Evolutionary conservation across 2,888 invertebrate species (phyloP).

Genomic region (Willowsia nigromaculata): DNA sequence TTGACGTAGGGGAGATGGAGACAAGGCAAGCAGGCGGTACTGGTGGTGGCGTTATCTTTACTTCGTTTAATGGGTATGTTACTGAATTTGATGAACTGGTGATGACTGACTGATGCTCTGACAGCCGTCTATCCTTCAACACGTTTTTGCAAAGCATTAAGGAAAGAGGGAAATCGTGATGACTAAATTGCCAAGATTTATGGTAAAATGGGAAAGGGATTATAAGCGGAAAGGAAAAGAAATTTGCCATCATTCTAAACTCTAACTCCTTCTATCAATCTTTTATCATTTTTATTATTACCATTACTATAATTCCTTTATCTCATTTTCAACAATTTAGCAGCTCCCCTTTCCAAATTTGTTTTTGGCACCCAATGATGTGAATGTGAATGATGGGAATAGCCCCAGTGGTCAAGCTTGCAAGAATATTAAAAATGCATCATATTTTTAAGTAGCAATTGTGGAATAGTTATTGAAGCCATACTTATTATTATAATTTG

Average conservation of each 20-base stretch:
- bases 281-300: slow-evolving; percentile 24
- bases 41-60: slow-evolving; percentile 14
- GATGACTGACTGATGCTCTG: slow-evolving; percentile 15
- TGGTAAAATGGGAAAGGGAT: slow-evolving; percentile 36
- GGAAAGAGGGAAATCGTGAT: slow-evolving; percentile 65
- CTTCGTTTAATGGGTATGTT: background rate
- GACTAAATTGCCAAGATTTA: slow-evolving; percentile 60
- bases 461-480: too few species aligned
- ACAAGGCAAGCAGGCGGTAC: slow-evolving; percentile 34
- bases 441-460: too few species aligned
- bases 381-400: background rate
- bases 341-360: slow-evolving; percentile 26
- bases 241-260: slow-evolving; percentile 53
- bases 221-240: slow-evolving; percentile 46
- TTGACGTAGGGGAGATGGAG: background rate
- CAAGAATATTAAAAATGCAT: too few species aligned
- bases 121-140: background rate
- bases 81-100: background rate
- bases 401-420: too few species aligned
- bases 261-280: slow-evolving; percentile 3
- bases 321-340: slow-evolving; percentile 41
- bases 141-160: slow-evolving; percentile 19
- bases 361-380: background rate
- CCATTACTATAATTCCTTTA: slow-evolving; percentile 27
- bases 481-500: too few species aligned